Base-by-base conservation (phyloP, 2,797 vertebrate species). In the Meriones psammophilus region DNA sequence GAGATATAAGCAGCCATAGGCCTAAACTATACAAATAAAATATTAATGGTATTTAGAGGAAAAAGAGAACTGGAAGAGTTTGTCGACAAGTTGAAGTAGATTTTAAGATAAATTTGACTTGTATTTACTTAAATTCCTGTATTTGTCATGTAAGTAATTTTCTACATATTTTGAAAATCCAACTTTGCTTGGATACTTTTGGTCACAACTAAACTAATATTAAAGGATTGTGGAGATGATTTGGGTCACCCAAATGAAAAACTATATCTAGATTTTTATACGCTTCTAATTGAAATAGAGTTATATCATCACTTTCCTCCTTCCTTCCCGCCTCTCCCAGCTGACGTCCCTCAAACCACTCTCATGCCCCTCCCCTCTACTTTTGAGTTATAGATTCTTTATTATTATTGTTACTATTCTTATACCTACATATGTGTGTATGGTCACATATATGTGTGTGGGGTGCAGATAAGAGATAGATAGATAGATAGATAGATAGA, bases 101-200 rank as follows among this genome's bases (percentile, higher is more conserved):
- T 92, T 96, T 96, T 94, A 64, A 91, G 91, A 80, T 92, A n/a
- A 66, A 54, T 88, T 86, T 92, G 56, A 39, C 8, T 1, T 84
- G 0, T 85, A 54, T 95, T 96, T 96, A 87, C 71, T 13, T 90
- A 66, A 84, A 89, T 39, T 69, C 30, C n/a, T 88, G 24, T 88
- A 95, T 84, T 91, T 36, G 80, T 96, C 3, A 56, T 88, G 73
- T 73, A 36, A 7, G 0, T 94, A 92, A 26, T 60, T 94, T 85
- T 91, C 12, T 66, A 8, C 2, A 46, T 33, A 81, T 71, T 97
- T 88, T 93, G 66, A 91, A 92, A 94, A 81, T 76, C 60, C 3
- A 87, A 69, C 77, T 94, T 36, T 92, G 15, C 88, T 60, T 33
- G 86, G 6, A 28, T 80, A 77, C 69, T 89, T 94, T 60, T 89